Conservation (phyloP, 2,888 invertebrate genomes). For the Thymelicus sylvestris region DNA sequence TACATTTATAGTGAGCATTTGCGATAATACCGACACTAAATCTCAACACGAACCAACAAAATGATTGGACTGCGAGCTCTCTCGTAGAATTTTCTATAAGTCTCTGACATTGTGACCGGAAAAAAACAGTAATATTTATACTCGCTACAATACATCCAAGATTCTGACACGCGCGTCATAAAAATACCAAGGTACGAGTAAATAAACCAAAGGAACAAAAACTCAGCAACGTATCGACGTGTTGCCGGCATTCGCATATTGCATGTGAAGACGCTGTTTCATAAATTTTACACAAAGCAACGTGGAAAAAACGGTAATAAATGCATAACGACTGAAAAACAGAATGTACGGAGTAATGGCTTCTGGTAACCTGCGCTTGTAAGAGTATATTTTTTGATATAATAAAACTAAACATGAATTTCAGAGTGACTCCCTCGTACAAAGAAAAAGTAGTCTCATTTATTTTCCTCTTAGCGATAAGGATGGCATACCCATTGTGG, state of each 20-base stretch:
- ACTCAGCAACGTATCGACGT: slow-evolving; percentile 31
- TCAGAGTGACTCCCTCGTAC: slow-evolving; percentile 60
- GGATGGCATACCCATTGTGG: slow-evolving; percentile 64
- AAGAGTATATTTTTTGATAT: slow-evolving; percentile 38
- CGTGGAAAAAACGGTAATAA: slow-evolving; percentile 28
- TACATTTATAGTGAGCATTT: slow-evolving; percentile 36
- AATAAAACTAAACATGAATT: slow-evolving; percentile 59
- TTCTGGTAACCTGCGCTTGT: slow-evolving; percentile 10
- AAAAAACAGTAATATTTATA: slow-evolving; percentile 47
- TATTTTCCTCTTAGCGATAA: slow-evolving; percentile 76
- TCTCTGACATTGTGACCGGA: slow-evolving; percentile 29
- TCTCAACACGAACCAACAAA: slow-evolving; percentile 36
- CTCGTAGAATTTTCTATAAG: slow-evolving; percentile 35
- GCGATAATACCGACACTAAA: slow-evolving; percentile 33
- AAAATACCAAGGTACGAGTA: slow-evolving; percentile 18
- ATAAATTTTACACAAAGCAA: slow-evolving; percentile 33
- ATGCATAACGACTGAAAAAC: slow-evolving; percentile 26
- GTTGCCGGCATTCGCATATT: slow-evolving; percentile 29
- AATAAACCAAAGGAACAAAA: slow-evolving; percentile 19
- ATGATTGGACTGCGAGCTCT: slow-evolving; percentile 32
- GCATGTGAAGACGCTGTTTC: slow-evolving; percentile 34
- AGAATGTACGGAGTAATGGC: slow-evolving; percentile 15
- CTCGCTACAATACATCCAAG: slow-evolving; percentile 42
- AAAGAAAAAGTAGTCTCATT: slow-evolving; percentile 73
- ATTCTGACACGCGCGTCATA: slow-evolving; percentile 26